A percentile compares a stretch with the other conserved stretches of the same genome.
These are phyloP conservation scores for Steinernema feltiae DNA, from an alignment of 1,140 invertebrate species.

Conservation along the genomic window DNA sequence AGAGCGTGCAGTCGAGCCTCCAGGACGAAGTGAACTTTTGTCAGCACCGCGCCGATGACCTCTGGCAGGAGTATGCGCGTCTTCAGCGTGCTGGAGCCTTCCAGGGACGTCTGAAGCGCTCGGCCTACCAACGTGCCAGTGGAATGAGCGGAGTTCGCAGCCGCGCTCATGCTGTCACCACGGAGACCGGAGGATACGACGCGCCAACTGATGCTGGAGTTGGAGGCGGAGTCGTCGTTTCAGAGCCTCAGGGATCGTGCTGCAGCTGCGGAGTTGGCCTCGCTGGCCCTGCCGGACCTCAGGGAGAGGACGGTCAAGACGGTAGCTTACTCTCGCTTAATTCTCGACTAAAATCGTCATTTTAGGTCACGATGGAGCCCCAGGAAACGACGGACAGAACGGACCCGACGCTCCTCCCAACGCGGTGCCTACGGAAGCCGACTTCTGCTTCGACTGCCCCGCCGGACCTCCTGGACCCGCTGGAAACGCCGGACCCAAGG, in stretches of 20 bases:
- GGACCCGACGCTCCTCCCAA: slow-evolving; percentile 32
- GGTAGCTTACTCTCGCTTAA: neutral
- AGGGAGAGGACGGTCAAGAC: neutral
- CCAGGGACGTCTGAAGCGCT: slow-evolving; percentile 20
- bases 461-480: slow-evolving; percentile 30
- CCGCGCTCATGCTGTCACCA: too few species aligned
- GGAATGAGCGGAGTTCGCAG: too few species aligned
- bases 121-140: slow-evolving; percentile 17
- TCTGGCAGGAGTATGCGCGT: slow-evolving; percentile 31
- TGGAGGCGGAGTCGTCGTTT: neutral
- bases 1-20: slow-evolving; percentile 33
- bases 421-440: slow-evolving; percentile 10
- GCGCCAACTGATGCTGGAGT: slow-evolving; percentile 18
- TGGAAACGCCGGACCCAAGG: slow-evolving; percentile 27
- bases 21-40: slow-evolving; percentile 37
- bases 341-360: neutral
- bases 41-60: slow-evolving; percentile 26
- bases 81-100: neutral
- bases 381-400: slow-evolving; percentile 25
- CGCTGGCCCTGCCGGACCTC: slow-evolving; percentile 28
- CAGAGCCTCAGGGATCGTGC: slow-evolving; percentile 27
- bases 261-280: slow-evolving; percentile 31
- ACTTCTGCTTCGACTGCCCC: slow-evolving; percentile 14
- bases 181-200: too few species aligned
- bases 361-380: slow-evolving; percentile 23